Evolutionary conservation across 2,797 vertebrate genomes (phyloP), one percentile per base, ranked within the genome.

Genomic region (Phoxinus dragarum): DNA sequence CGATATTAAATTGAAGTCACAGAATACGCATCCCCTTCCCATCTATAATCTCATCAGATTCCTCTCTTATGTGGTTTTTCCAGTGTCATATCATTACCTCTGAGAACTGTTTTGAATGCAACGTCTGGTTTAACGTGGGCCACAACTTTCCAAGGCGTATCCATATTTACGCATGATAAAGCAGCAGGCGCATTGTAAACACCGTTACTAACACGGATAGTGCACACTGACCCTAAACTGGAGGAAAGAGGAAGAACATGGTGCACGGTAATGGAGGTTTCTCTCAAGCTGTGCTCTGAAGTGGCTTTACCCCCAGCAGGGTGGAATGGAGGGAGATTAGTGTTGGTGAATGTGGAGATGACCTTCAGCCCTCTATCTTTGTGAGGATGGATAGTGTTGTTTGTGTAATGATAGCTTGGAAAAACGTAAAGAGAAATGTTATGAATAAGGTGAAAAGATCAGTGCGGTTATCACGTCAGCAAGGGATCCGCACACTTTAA

Each of bases 221-320:
- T 88, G 82, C 14, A 2, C 54, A 12, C 56, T 84, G 71, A 76
- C 71, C 88, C 88, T 85, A 92, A 87, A 94, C 91, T 89, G 89
- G 88, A 93, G 91, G 90, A 92, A 92, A 75, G 81, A 89, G 86
- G 88, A 90, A 90, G 92, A 94, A 94, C 92, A 92, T 86, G 92
- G 87, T 88, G 86, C 0, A 47, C 61, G 75, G 89, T 93, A 93
- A 94, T 93, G 90, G 88, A 84, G 64, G 74, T 80, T 74, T 49
- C 66, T 64, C 54, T 76, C 84, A 77, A 38, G 81, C 54, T 80
- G 59, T 72, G 73, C 47, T 82, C 61, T 81, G 77, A 84, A 84
- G 64, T 81, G 78, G 81, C 66, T 59, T 88, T 42, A 79, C 44
- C 54, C 49, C 64, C 78, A 61, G n/a, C 68, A 75, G 34, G 56